Evolutionary conservation across 2,113 vertebrate genomes (phyloP), one percentile per base, ranked within the genome.

Genomic region (Strigops habroptila): DNA sequence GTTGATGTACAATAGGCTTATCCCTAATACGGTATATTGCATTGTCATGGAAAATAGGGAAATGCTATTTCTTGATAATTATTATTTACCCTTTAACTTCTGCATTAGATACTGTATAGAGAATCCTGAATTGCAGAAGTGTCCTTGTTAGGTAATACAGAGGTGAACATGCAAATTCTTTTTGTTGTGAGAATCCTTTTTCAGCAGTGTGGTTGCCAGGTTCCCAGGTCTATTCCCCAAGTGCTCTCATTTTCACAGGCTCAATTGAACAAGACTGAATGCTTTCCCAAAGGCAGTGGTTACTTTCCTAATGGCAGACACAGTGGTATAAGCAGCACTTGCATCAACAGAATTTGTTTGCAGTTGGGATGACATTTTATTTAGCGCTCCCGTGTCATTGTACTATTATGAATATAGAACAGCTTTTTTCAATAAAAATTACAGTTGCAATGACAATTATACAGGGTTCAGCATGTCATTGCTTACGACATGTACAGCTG

Each of bases 351-450:
- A 88, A 87, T 95, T 88, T 97, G 75, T 96, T 87, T 95, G 82
- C 93, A 73, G 82, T 94, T 94, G 87, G 86, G 68, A 86, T 96
- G 87, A 76, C 37, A 30, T 97, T 97, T 97, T 95, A 91, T 93
- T 97, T 96, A 96, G 79, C 28, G 41, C 63, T 93, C 44, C 51
- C 51, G 31, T 12, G 1, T 88, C 10, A 1, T 92, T 78, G 52
- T 60, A 70, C 30, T 71, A 53, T 67, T 78, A 59, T 16, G 9
- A 84, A 84, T 82, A 88, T 75, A 92, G 83, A 90, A 93, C 73
- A 81, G 60, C 62, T 85, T 65, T 95, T 87, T 91, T 64, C 65
- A 78, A n/a, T 75, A 91, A 95, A 82, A 67, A 69, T 15, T 82
- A 15, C 51, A 46, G 94, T 67, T 94, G 24, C 41, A 60, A 5